Evolutionary conservation across 2,888 invertebrate genomes (phyloP).

Genomic region (Leptodirus hochenwartii): DNA sequence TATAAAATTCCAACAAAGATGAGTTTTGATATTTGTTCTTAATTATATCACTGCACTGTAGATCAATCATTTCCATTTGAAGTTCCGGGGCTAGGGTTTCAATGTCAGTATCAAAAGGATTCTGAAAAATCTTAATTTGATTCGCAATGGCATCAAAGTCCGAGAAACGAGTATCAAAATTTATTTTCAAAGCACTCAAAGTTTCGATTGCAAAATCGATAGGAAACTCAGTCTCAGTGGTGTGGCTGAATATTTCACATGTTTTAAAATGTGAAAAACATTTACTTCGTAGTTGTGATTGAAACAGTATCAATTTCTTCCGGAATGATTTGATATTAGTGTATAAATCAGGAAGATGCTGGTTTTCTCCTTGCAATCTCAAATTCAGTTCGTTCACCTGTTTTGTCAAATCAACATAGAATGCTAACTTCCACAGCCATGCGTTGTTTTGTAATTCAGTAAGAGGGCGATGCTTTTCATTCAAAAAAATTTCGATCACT

Average conservation of each 20-base stretch:
- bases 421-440: slow-evolving; percentile 8
- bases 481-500: slow-evolving; percentile 2
- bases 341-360: slow-evolving; percentile 9
- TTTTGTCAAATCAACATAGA: slow-evolving; percentile 10
- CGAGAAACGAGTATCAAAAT: too few species aligned
- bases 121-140: too few species aligned
- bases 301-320: slow-evolving; percentile 6
- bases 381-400: slow-evolving; percentile 11
- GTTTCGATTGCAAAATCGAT: too few species aligned
- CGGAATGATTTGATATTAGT: slow-evolving; percentile 7
- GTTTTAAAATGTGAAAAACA: slow-evolving; percentile 15
- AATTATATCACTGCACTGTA: too few species aligned
- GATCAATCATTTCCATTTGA: too few species aligned
- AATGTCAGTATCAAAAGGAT: too few species aligned
- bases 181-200: too few species aligned
- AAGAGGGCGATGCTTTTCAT: slow-evolving; percentile 6
- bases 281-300: slow-evolving; percentile 12
- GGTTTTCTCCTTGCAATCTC: slow-evolving; percentile 11
- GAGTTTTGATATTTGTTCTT: too few species aligned
- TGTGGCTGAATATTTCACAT: slow-evolving; percentile 15
- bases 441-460: too few species aligned
- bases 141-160: slow-evolving; percentile 15
- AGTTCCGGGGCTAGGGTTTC: too few species aligned
- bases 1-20: too few species aligned
- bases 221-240: slow-evolving; percentile 15